Base-by-base conservation (phyloP, 2,888 invertebrate species). In the Polydrusus cervinus region DNA sequence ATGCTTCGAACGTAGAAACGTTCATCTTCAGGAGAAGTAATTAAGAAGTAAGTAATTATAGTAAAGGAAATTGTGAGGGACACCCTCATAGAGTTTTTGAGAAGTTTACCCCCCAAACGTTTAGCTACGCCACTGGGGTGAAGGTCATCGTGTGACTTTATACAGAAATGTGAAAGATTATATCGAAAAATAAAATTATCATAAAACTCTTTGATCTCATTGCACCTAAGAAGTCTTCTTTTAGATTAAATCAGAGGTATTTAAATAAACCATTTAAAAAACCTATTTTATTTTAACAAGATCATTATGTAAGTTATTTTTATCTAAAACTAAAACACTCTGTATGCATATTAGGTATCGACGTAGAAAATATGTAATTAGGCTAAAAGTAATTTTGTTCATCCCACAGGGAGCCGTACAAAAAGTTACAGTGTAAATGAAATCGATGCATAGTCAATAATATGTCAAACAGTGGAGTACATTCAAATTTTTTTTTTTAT, bases 401-500 rank as follows among this genome's bases (percentile, higher is more conserved):
- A 18, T 18, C 57, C 57, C 57, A 57, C 57, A 13, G 38, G n/a
- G 38, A 60, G 57, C 34, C 16, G 7, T 40, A 60, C 38, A 60
- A 60, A 60, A 60, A 40, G 38, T 60, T 40, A 60, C 38, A 60
- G 57, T 38, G 57, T 60, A 60, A 60, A 60, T 60, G 57, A 38
- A 38, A 60, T 60, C 57, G 57, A 57, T 60, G 57, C 57, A 60
- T 60, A 38, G 57, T 60, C 57, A 60, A 60, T 60, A 60, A 60
- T 60, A 16, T 60, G 38, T 60, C 18, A 60, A 38, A n/a, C 57
- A 60, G 38, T 60, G 38, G 38, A 16, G 57, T 60, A 7, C 57
- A 16, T 3, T 34, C 1, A 16, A 5, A 0, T 47, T n/a, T 47
- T 47, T 45, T 30, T n/a, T n/a, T n/a, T n/a, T n/a, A n/a, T n/a